Percentiles rank a stretch among this genome's conserved stretches.
Evolutionary conservation across 2,113 vertebrate species (phyloP).

Genomic region (Cranoglanis bouderius): DNA sequence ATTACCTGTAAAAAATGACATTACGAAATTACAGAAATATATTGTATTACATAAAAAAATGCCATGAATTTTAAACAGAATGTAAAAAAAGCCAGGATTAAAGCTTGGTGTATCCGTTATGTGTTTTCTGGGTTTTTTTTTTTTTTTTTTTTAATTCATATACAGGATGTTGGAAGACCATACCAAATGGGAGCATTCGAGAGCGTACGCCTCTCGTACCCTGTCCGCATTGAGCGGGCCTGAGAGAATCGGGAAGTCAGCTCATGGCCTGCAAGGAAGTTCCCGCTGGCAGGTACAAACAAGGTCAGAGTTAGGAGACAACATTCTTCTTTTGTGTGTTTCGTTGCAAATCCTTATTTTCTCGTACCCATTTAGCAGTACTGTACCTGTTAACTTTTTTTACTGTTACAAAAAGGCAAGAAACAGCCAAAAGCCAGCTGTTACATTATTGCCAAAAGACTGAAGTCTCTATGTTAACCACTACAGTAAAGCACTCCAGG

Average conservation of each 20-base stretch:
- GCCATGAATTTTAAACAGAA: slow-evolving; percentile 73
- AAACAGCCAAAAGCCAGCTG: slow-evolving; percentile 74
- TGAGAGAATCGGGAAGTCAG: slow-evolving; percentile 99
- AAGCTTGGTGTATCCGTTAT: slow-evolving; percentile 97
- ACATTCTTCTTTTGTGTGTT: slow-evolving; percentile 77
- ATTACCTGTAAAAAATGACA: slow-evolving; percentile 99
- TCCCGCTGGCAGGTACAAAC: slow-evolving; percentile 99
- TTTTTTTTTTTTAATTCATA: slow-evolving; percentile 82
- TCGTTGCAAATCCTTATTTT: slow-evolving; percentile 96
- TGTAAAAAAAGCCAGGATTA: slow-evolving; percentile 92
- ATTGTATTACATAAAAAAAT: slow-evolving; percentile 71
- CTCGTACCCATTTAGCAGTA: slow-evolving; percentile 97
- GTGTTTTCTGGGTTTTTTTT: slow-evolving; percentile 61
- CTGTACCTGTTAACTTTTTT: slow-evolving; percentile 97
- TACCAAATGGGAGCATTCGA: slow-evolving; percentile 99
- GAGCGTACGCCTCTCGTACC: slow-evolving; percentile 99
- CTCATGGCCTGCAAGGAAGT: slow-evolving; percentile 99
- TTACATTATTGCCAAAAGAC: slow-evolving; percentile 82
- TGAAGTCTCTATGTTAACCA: slow-evolving; percentile 87
- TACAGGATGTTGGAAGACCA: slow-evolving; percentile 99
- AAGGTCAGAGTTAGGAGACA: slow-evolving; percentile 99
- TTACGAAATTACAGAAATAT: slow-evolving; percentile 89
- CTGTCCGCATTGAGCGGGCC: slow-evolving; percentile 99
- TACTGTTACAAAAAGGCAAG: slow-evolving; percentile 93
- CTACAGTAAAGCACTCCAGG: slow-evolving; percentile 95